A percentile compares a stretch with the other conserved stretches of the same genome.
Evolutionary conservation across 64 coral and sea anemone species (phyloP).

Genomic region (Dendrophyllia cribrosa): DNA sequence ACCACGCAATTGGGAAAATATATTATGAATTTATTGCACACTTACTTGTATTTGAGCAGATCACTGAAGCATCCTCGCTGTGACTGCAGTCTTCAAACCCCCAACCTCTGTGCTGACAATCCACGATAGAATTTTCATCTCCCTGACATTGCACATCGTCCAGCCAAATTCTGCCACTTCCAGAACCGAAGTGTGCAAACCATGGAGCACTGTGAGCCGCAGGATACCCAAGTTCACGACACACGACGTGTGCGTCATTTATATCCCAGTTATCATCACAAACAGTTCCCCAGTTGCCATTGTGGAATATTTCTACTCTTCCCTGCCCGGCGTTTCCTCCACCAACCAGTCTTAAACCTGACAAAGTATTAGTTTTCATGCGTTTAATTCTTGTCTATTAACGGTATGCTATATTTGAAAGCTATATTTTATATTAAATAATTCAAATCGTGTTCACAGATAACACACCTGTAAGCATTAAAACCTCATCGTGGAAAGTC

Average conservation of each 20-base stretch:
- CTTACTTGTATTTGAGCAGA: no score
- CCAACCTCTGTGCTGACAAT: neutral
- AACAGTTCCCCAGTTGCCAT: neutral
- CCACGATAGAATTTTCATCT: neutral
- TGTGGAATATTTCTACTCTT: neutral
- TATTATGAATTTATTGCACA: no score
- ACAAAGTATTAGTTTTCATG: neutral
- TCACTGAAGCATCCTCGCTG: neutral
- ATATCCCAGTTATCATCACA: neutral
- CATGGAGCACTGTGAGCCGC: neutral
- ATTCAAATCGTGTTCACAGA: no score
- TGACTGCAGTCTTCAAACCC: neutral
- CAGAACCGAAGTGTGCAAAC: neutral
- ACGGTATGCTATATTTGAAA: no score
- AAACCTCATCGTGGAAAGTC: no score
- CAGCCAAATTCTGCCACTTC: conserved; percentile 6
- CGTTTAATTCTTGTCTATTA: no score
- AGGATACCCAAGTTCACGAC: neutral
- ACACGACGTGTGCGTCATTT: neutral
- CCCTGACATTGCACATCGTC: neutral
- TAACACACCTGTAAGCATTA: no score
- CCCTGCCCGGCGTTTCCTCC: neutral
- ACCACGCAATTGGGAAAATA: no score
- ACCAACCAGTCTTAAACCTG: neutral
- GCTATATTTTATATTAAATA: no score